A percentile compares a stretch with the other conserved stretches of the same genome.
Evolutionary conservation across 2,113 vertebrate genomes (phyloP).

Genomic region (Setophaga petechia): DNA sequence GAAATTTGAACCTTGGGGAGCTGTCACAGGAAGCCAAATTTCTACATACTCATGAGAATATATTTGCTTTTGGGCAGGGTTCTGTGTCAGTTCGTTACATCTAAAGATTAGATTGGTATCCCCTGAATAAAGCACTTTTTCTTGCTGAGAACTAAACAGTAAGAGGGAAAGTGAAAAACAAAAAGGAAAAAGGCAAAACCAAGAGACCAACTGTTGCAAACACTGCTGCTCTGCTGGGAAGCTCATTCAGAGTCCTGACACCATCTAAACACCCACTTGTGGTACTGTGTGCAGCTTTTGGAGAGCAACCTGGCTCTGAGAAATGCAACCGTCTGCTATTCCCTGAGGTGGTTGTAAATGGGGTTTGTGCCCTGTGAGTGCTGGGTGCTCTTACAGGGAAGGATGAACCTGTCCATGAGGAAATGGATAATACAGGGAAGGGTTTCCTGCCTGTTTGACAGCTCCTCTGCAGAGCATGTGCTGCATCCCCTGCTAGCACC

Average conservation of each 20-base stretch:
- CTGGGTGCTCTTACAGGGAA: background rate
- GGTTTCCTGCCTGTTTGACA: background rate
- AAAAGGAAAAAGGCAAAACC: background rate
- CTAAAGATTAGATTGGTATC: background rate
- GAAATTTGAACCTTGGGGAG: background rate
- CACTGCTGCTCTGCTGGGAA: background rate
- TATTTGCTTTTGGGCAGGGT: background rate
- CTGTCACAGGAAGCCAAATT: background rate
- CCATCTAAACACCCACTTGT: background rate
- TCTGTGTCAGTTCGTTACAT: background rate
- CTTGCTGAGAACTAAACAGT: background rate
- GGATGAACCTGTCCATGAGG: background rate
- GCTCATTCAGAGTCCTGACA: background rate
- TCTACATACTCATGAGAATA: background rate
- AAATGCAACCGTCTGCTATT: background rate
- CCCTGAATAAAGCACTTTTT: background rate
- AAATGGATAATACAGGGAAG: rapidly evolving
- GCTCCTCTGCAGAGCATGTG: background rate
- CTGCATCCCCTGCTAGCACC: background rate
- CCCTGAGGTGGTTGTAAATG: background rate
- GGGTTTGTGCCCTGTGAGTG: background rate
- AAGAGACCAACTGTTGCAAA: background rate
- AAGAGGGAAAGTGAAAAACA: background rate
- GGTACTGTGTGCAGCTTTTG: background rate
- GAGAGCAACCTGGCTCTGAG: background rate